phyloP scores from a whole-genome alignment of 2,888 invertebrate genomes.

The Cantharis rufa region DNA sequence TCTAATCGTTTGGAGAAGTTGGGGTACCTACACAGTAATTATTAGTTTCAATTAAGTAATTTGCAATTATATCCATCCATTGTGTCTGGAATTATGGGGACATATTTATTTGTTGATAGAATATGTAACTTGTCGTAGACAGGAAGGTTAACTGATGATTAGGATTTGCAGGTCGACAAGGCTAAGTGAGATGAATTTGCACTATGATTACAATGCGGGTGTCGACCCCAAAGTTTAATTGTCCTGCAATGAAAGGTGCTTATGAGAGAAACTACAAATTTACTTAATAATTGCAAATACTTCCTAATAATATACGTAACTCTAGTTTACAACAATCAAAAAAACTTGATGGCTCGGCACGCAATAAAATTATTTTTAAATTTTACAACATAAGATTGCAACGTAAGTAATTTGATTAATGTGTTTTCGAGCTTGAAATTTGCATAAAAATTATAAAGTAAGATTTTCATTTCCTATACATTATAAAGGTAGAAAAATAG shows the following conservation, averaged over 20 bases:
- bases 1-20: not conserved
- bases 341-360: not conserved
- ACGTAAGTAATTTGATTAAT: not conserved
- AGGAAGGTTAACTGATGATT: conserved; percentile 30
- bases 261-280: conserved; percentile 27
- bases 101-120: conserved; percentile 22
- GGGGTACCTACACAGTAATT: not conserved
- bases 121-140: conserved; percentile 28
- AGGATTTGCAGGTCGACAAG: conserved; percentile 33
- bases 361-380: not conserved
- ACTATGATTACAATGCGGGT: conserved; percentile 34
- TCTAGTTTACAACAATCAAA: conserved; percentile 7
- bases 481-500: not conserved
- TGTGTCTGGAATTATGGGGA: not conserved
- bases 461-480: not conserved
- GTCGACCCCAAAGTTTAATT: conserved; percentile 33
- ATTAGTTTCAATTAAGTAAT: not conserved
- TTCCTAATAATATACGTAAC: conserved; percentile 15
- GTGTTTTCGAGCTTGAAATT: not conserved
- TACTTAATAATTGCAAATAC: conserved; percentile 30
- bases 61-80: not conserved
- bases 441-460: not conserved
- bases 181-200: conserved; percentile 34
- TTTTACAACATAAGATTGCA: not conserved
- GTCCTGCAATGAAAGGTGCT: conserved; percentile 29